Percentiles rank a stretch among this genome's conserved stretches.
Evolutionary conservation across 2,113 vertebrate species (phyloP).

Genomic region (Psettodes erumei): DNA sequence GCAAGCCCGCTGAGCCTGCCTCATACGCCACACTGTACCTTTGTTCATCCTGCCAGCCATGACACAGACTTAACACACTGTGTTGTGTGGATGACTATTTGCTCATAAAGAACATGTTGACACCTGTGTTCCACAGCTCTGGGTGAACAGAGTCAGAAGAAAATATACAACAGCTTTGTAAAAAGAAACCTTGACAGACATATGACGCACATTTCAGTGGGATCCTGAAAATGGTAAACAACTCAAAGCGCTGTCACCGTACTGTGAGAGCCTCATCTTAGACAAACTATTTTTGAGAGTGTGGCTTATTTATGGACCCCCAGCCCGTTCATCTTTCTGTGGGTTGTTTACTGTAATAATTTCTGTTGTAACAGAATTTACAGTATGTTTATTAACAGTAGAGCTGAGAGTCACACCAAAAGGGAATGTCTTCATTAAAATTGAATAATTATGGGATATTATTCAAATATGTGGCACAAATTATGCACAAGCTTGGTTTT

Average conservation of each 20-base stretch:
- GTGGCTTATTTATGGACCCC: constrained; percentile 7
- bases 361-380: neutral
- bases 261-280: constrained; percentile 13
- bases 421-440: neutral
- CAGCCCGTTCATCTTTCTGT: neutral
- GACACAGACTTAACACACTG: constrained; percentile 1
- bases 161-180: constrained; percentile 17
- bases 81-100: constrained; percentile 5
- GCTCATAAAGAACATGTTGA: constrained; percentile 21
- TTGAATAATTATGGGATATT: neutral
- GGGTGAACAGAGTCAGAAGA: constrained; percentile 8
- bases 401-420: no score
- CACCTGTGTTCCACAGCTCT: constrained; percentile 11
- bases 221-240: constrained; percentile 37
- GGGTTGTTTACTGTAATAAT: neutral
- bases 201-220: constrained; percentile 20
- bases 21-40: neutral
- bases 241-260: constrained; percentile 31
- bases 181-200: constrained; percentile 41
- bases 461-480: neutral
- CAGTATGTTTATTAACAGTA: neutral
- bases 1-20: neutral
- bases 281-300: neutral
- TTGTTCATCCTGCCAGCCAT: neutral
- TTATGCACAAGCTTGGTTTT: neutral